These are phyloP conservation scores for Galleria mellonella DNA, from an alignment of 1,140 invertebrate species.

Conservation along the genomic window DNA sequence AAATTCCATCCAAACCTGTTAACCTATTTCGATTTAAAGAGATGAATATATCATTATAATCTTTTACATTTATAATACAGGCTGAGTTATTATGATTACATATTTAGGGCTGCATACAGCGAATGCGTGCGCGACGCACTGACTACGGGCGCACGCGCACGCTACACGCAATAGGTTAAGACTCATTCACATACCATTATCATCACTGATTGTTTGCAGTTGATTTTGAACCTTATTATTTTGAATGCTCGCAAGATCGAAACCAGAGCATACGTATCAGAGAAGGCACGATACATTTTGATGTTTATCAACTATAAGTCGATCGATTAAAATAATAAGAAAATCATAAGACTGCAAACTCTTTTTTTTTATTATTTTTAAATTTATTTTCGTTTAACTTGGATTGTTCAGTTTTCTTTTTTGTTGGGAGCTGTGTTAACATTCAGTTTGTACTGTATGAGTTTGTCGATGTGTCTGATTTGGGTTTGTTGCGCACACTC, in stretches of 20 bases:
- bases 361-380: neutral
- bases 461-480: constrained; percentile 42
- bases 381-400: neutral
- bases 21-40: no score
- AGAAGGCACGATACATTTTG: no score
- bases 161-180: neutral
- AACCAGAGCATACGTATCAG: no score
- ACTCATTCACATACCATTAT: constrained; percentile 10
- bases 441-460: no score
- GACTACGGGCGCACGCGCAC: no score
- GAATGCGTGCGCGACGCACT: neutral
- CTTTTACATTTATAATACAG: no score
- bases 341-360: constrained; percentile 1
- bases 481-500: constrained; percentile 53
- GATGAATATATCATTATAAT: no score
- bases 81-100: neutral
- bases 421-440: no score
- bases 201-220: constrained; percentile 6
- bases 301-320: no score
- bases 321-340: neutral
- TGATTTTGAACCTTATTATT: neutral
- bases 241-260: no score
- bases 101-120: neutral
- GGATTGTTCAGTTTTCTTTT: no score
- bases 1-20: no score